These are phyloP conservation scores for Rhegmatorhina hoffmannsi DNA, from an alignment of 2,113 vertebrate genomes.

Conservation along the genomic window DNA sequence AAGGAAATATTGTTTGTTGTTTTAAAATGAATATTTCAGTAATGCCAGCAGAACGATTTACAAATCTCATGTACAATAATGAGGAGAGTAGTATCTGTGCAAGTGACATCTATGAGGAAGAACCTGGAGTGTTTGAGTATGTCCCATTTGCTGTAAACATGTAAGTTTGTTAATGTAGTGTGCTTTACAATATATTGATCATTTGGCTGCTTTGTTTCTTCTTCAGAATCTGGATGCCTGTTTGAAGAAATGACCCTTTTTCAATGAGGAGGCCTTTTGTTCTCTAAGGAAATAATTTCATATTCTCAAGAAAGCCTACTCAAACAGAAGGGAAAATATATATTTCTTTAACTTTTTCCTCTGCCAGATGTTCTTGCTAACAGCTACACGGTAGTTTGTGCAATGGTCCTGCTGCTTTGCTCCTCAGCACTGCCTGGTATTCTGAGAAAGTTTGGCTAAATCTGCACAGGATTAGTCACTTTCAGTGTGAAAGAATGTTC, in stretches of 20 bases:
- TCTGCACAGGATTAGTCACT: background rate
- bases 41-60: slow-evolving; percentile 10
- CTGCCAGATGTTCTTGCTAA: background rate
- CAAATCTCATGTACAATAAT: background rate
- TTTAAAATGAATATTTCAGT: background rate
- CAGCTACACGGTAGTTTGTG: background rate
- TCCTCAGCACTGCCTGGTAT: background rate
- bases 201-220: background rate
- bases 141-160: background rate
- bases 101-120: background rate
- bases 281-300: background rate
- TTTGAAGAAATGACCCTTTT: background rate
- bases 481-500: slow-evolving; percentile 13
- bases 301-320: background rate
- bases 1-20: slow-evolving; percentile 11
- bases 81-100: background rate
- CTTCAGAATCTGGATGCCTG: background rate
- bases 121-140: background rate
- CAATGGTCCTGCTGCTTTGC: background rate
- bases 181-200: background rate
- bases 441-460: background rate
- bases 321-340: background rate
- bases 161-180: background rate
- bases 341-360: background rate
- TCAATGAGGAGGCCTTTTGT: background rate